A percentile compares a stretch with the other conserved stretches of the same genome.
These are phyloP conservation scores for Xiphophorus maculatus DNA, from an alignment of 2,113 vertebrate species.

Conservation along the genomic window DNA sequence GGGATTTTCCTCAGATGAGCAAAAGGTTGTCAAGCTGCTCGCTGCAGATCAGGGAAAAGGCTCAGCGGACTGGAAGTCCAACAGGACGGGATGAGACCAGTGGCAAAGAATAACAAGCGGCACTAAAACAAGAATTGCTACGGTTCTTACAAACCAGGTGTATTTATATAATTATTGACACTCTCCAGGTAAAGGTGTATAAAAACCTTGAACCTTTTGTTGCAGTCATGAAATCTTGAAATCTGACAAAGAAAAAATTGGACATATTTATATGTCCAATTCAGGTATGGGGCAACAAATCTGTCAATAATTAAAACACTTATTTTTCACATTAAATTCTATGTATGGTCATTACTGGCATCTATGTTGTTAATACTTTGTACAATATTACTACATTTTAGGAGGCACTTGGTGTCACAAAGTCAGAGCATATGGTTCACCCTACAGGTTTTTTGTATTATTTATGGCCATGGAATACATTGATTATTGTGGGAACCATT, in stretches of 20 bases:
- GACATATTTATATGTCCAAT: background rate
- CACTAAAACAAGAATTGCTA: background rate
- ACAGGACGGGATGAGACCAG: slow-evolving; percentile 19
- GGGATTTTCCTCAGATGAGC: slow-evolving; percentile 79
- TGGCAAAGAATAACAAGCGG: slow-evolving; percentile 13
- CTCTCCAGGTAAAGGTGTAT: background rate
- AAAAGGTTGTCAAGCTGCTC: slow-evolving; percentile 69
- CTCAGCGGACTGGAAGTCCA: slow-evolving; percentile 55
- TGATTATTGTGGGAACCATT: background rate
- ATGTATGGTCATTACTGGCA: background rate
- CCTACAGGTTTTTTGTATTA: background rate
- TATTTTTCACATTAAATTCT: background rate
- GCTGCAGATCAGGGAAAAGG: slow-evolving; percentile 47
- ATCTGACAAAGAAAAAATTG: background rate
- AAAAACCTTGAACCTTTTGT: background rate
- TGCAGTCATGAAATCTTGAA: background rate
- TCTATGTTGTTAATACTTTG: background rate
- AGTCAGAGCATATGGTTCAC: background rate
- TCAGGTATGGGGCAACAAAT: too few species aligned
- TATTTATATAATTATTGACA: background rate
- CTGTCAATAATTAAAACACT: too few species aligned
- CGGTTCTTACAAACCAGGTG: background rate
- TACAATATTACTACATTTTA: background rate
- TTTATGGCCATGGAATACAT: background rate
- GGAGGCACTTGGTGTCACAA: background rate